These are phyloP conservation scores for Caenorhabditis sp. DNA, from an alignment of 2,888 invertebrate genomes.

Conservation along the genomic window DNA sequence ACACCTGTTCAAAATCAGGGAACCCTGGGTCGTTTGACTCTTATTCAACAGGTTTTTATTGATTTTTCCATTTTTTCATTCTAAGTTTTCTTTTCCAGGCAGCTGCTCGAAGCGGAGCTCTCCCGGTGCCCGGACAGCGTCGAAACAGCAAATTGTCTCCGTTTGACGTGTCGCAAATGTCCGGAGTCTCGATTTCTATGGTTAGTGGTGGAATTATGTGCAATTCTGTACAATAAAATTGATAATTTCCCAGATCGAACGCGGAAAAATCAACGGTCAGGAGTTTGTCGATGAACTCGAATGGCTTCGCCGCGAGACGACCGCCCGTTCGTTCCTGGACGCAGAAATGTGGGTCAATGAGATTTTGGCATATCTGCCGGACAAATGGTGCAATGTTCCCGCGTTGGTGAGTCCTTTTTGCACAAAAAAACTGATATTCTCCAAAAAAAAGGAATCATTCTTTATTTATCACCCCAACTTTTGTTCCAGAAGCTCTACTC, in stretches of 20 bases:
- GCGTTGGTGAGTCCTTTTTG: no score
- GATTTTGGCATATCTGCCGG: constrained; percentile 52
- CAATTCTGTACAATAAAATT: no score
- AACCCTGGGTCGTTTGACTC: constrained; percentile 23
- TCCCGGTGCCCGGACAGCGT: constrained; percentile 30
- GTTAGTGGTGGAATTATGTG: no score
- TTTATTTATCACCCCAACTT: background rate
- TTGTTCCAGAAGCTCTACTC: constrained; percentile 11
- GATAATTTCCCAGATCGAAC: constrained; percentile 49
- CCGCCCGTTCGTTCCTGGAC: constrained; percentile 73
- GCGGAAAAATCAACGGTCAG: constrained; percentile 53
- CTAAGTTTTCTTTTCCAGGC: constrained; percentile 18
- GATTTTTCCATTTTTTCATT: background rate
- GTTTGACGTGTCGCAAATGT: constrained; percentile 58
- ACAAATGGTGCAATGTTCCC: no score
- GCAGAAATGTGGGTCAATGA: constrained; percentile 68
- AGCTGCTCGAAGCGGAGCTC: constrained; percentile 25
- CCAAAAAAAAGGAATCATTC: background rate
- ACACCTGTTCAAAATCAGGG: constrained; percentile 27
- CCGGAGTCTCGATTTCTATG: constrained; percentile 56
- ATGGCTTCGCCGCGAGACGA: constrained; percentile 74
- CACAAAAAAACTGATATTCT: no score
- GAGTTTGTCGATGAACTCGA: constrained; percentile 70
- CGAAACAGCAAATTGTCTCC: constrained; percentile 33
- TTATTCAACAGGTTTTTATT: constrained; percentile 36